Conservation (phyloP, 2,113 vertebrate species). For the Peromyscus leucopus region DNA sequence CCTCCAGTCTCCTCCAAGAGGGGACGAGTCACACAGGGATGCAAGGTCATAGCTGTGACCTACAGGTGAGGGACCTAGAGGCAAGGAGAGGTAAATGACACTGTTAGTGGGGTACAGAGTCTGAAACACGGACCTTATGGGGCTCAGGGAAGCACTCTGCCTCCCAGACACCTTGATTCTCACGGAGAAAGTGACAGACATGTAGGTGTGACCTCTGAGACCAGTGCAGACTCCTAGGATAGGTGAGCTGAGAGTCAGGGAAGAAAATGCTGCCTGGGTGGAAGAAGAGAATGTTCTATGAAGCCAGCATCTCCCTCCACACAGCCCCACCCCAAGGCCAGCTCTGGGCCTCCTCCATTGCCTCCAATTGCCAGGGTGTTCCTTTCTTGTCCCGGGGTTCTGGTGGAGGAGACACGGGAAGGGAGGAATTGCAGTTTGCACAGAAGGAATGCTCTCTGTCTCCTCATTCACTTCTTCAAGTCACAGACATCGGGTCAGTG, state of each 20-base stretch:
- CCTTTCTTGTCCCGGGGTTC: not conserved
- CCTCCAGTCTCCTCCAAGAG: not conserved
- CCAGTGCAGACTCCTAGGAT: not conserved
- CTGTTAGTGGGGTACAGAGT: not conserved
- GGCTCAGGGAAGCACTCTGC: not conserved
- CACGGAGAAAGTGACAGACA: not conserved
- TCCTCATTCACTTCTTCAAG: conserved; percentile 9
- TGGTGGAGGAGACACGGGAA: not conserved
- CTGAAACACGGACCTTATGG: not conserved
- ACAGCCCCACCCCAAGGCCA: not conserved
- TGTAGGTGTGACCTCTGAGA: not conserved
- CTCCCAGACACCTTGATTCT: not conserved
- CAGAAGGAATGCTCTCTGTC: not conserved
- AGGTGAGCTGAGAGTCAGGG: not conserved
- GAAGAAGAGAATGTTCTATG: not conserved
- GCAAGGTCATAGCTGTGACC: not conserved
- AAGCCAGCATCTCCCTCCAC: conserved; percentile 39
- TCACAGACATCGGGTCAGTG: not conserved
- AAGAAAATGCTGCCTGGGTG: not conserved
- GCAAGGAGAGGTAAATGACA: not conserved
- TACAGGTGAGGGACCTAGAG: not conserved
- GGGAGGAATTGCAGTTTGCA: not conserved
- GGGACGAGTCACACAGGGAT: not conserved
- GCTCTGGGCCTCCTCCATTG: not conserved
- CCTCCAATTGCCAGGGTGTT: not conserved